Evolutionary conservation across 2,797 vertebrate species (phyloP).

Genomic region (Sebastes hubbsi): DNA sequence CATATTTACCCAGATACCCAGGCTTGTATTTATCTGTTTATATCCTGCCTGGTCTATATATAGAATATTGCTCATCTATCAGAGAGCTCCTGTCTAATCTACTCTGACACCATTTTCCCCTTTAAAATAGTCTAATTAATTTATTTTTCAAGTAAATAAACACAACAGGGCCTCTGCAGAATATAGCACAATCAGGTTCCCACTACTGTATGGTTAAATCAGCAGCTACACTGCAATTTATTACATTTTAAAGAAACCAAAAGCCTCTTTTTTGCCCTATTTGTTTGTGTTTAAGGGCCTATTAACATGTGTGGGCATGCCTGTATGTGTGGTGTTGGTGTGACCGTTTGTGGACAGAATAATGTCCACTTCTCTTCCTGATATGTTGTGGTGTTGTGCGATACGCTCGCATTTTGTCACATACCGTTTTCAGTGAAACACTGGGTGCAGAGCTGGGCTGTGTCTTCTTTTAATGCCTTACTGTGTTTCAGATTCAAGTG

Average conservation of each 20-base stretch:
- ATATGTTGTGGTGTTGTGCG: conserved; percentile 76
- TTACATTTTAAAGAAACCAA: conserved; percentile 3
- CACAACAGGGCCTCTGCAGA: neutral
- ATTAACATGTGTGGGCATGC: conserved; percentile 81
- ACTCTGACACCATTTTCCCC: neutral
- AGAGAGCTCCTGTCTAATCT: neutral
- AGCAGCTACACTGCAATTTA: conserved; percentile 13
- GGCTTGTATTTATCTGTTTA: conserved; percentile 37
- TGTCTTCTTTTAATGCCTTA: conserved; percentile 89
- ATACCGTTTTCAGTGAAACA: conserved; percentile 60
- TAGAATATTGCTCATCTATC: conserved; percentile 16
- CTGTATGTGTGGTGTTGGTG: conserved; percentile 71
- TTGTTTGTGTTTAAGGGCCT: conserved; percentile 55
- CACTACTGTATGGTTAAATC: neutral
- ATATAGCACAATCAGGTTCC: neutral
- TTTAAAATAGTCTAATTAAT: neutral
- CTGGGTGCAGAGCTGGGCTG: conserved; percentile 86
- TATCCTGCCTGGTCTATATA: conserved; percentile 7
- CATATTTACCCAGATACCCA: conserved; percentile 60
- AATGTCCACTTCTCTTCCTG: conserved; percentile 60
- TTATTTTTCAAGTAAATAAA: conserved; percentile 16
- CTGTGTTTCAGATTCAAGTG: conserved; percentile 82
- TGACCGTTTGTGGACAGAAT: conserved; percentile 64
- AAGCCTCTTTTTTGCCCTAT: neutral
- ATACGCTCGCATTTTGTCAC: conserved; percentile 75